Conservation (phyloP, 2,888 invertebrate species). For the Gonocerus acuteangulatus region DNA sequence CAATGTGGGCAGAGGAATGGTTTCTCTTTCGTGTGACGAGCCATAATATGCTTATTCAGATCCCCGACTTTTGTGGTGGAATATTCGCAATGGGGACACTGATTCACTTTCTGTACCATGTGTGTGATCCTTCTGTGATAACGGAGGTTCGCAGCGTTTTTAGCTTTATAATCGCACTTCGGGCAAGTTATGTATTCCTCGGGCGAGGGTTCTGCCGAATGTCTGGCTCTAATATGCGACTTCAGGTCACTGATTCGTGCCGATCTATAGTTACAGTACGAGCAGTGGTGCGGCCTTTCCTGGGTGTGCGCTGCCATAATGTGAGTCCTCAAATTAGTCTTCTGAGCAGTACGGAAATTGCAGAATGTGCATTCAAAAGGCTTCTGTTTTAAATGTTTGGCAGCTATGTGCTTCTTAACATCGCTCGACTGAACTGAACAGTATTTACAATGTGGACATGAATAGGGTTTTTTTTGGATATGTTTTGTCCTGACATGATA, state of each 20-base stretch:
- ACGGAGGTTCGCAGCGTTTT: not conserved
- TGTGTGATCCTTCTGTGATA: not conserved
- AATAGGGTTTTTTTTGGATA: not conserved
- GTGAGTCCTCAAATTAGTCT: not conserved
- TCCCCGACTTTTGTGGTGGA: not conserved
- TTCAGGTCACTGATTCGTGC: not conserved
- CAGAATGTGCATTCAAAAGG: slow-evolving; percentile 1
- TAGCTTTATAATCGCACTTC: not conserved
- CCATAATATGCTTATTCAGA: not conserved
- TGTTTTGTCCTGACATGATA: not conserved
- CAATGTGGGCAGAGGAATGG: not conserved
- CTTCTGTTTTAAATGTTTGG: not conserved
- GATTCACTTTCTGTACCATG: not conserved
- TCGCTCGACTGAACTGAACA: not conserved
- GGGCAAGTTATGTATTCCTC: not conserved
- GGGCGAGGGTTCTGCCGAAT: not conserved
- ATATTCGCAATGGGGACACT: not conserved
- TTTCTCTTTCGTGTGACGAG: not conserved
- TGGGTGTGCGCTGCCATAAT: not conserved
- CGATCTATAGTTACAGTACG: not conserved
- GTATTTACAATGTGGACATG: not conserved
- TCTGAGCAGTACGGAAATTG: not conserved
- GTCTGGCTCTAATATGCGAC: not conserved
- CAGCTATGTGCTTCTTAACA: not conserved
- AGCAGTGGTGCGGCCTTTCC: not conserved